Percentiles rank a stretch among this genome's conserved stretches.
These are phyloP conservation scores for Oxytorus armatus DNA, from an alignment of 2,888 invertebrate species.

Conservation along the genomic window DNA sequence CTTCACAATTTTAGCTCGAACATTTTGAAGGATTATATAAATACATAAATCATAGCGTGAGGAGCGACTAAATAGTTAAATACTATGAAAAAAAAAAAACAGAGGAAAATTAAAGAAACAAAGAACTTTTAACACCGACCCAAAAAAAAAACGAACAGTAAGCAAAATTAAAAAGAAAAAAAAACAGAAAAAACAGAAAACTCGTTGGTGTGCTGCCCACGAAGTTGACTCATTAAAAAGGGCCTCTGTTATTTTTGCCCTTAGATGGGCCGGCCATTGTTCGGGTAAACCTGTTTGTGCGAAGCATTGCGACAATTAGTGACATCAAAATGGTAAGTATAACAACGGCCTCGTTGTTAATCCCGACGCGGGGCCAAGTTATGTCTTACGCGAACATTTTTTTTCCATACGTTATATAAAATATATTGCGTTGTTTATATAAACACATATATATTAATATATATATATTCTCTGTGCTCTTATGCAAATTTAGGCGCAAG, in stretches of 20 bases:
- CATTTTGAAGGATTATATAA: no score
- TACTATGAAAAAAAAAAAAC: background rate
- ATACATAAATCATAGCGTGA: no score
- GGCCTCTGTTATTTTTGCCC: conserved; percentile 84
- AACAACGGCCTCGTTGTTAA: conserved; percentile 72
- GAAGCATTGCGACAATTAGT: conserved; percentile 99
- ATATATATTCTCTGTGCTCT: conserved; percentile 64
- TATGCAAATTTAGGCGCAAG: conserved; percentile 78
- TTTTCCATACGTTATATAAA: conserved; percentile 32
- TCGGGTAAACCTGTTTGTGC: conserved; percentile 98
- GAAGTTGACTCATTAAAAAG: conserved; percentile 77
- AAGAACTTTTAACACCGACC: background rate
- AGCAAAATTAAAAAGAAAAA: background rate
- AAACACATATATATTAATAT: conserved; percentile 42
- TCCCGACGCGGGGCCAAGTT: conserved; percentile 71
- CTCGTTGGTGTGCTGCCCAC: conserved; percentile 62
- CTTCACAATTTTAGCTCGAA: no score
- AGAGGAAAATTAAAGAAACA: background rate
- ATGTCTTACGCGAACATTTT: conserved; percentile 72
- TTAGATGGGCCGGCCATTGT: conserved; percentile 98
- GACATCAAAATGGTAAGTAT: conserved; percentile 99
- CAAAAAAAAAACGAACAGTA: background rate
- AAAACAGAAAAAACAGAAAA: conserved; percentile 33
- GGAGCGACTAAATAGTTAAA: no score
- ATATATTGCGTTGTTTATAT: conserved; percentile 22